Conservation (phyloP, 2,113 vertebrate species). For the Caracal caracal region DNA sequence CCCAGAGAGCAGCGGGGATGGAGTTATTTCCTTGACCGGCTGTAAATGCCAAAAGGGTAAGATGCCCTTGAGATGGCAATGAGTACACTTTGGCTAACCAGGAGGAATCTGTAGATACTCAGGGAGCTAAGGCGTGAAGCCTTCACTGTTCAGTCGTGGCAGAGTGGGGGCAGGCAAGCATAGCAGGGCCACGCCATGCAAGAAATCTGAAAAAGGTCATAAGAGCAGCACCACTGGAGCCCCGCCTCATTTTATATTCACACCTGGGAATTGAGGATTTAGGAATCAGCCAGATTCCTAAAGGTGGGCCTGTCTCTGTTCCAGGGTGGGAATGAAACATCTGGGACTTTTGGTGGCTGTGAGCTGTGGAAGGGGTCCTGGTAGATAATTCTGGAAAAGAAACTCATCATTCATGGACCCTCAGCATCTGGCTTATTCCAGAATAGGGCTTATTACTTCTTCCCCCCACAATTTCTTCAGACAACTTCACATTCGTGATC, state of each 20-base stretch:
- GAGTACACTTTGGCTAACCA: background rate
- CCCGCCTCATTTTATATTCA: background rate
- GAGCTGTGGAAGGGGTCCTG: background rate
- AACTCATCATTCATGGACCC: background rate
- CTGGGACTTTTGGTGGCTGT: background rate
- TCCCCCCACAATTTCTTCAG: background rate
- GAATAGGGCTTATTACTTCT: background rate
- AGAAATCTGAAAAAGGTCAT: background rate
- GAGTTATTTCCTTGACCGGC: background rate
- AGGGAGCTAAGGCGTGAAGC: rapidly evolving
- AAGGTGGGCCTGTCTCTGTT: background rate
- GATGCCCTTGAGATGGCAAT: background rate
- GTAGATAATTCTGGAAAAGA: background rate
- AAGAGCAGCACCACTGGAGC: background rate
- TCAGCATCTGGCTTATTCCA: background rate
- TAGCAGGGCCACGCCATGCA: no score
- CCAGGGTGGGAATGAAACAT: background rate
- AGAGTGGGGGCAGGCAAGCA: background rate
- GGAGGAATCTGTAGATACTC: background rate
- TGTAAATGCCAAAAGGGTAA: background rate
- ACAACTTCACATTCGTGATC: background rate
- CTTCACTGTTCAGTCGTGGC: background rate
- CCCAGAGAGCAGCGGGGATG: background rate
- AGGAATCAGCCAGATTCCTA: background rate
- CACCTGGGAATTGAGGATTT: background rate